Conservation (phyloP, 2,113 vertebrate genomes). For the Globicephala melas region DNA sequence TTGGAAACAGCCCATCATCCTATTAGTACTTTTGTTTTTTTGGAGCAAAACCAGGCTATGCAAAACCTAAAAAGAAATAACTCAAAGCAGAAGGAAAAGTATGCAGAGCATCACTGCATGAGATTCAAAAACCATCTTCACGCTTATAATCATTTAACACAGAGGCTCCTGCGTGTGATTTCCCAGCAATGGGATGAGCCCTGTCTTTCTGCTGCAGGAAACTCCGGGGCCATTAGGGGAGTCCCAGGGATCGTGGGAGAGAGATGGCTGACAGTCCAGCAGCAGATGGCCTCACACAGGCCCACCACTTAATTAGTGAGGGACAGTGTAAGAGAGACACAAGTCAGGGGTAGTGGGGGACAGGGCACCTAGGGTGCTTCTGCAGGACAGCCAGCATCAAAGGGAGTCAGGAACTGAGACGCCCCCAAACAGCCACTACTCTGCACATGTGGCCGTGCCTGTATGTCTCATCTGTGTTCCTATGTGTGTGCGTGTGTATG, state of each 20-base stretch:
- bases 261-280: not conserved
- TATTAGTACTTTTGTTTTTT: not conserved
- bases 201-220: not conserved
- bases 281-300: constrained; percentile 30
- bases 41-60: not conserved
- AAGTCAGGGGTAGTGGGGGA: not conserved
- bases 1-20: not conserved
- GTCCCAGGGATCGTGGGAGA: not conserved
- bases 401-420: not conserved
- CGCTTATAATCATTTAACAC: not conserved
- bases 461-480: accelerated
- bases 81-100: not conserved
- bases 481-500: accelerated
- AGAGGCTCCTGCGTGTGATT: not conserved
- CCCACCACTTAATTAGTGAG: constrained; percentile 1
- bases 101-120: not conserved
- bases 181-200: not conserved
- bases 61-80: not conserved
- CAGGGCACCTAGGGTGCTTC: not conserved
- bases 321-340: not conserved
- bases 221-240: not conserved
- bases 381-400: not conserved
- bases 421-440: not conserved
- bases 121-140: not conserved
- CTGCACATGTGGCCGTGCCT: not conserved